A percentile compares a stretch with the other conserved stretches of the same genome.
Evolutionary conservation across 2,888 invertebrate species (phyloP).

Genomic region (Chrysolina americana): DNA sequence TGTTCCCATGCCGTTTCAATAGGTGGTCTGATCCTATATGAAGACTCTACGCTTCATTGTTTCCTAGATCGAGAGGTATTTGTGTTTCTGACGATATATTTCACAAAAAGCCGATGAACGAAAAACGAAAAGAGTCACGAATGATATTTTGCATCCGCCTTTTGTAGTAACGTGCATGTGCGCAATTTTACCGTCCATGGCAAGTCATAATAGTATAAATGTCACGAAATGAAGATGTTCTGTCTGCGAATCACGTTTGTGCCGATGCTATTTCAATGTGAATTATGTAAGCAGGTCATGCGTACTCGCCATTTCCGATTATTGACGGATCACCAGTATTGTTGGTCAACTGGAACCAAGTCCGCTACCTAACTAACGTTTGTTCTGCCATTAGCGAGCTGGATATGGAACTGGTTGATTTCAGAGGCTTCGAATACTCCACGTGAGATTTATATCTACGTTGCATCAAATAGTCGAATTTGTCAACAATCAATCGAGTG

Average conservation of each 20-base stretch:
- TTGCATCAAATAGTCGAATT: too few relatives aligned
- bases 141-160: constrained; percentile 3
- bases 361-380: constrained; percentile 28
- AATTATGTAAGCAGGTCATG: constrained; percentile 51
- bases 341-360: constrained; percentile 27
- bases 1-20: neutral
- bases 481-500: too few relatives aligned
- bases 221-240: constrained; percentile 42
- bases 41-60: neutral
- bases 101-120: constrained; percentile 6
- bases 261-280: constrained; percentile 44
- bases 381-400: constrained; percentile 8
- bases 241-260: constrained; percentile 41
- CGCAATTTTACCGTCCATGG: constrained; percentile 32
- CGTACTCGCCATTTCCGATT: constrained; percentile 50
- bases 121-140: constrained; percentile 20
- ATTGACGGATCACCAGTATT: constrained; percentile 49
- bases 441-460: neutral
- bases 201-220: constrained; percentile 28
- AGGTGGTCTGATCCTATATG: neutral
- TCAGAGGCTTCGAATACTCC: neutral
- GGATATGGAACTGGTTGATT: neutral
- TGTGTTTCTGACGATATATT: constrained; percentile 16
- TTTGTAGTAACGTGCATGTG: constrained; percentile 30
- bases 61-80: constrained; percentile 18